Conservation (phyloP, 2,113 vertebrate species). For the Aptenodytes forsteri region DNA sequence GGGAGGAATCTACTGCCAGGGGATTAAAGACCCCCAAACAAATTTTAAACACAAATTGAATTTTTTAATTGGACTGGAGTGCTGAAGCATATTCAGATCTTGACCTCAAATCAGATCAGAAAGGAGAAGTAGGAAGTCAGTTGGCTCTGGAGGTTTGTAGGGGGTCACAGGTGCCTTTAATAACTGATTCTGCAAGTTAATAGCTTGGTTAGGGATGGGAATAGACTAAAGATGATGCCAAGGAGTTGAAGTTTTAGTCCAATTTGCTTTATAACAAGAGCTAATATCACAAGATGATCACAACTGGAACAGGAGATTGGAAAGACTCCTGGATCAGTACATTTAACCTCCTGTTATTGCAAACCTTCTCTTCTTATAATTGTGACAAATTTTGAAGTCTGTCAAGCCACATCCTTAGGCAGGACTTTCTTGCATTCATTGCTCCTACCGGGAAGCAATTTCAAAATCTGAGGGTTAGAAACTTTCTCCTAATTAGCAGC, state of each 20-base stretch:
- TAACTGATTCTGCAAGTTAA: conserved; percentile 14
- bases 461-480: not conserved
- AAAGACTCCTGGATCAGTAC: not conserved
- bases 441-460: not conserved
- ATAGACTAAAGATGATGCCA: not conserved
- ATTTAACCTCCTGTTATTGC: not conserved
- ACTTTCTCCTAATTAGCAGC: not conserved
- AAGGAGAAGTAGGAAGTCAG: conserved; percentile 17
- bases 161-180: conserved; percentile 21
- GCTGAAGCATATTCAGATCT: conserved; percentile 30
- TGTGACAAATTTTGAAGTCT: not conserved
- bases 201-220: conserved; percentile 23
- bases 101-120: conserved; percentile 44
- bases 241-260: not conserved
- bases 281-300: not conserved
- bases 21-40: conserved; percentile 44
- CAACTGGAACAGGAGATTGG: not conserved
- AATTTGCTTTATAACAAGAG: not conserved
- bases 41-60: conserved; percentile 49
- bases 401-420: not conserved
- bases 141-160: conserved; percentile 19
- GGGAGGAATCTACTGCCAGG: not conserved
- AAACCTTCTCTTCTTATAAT: not conserved
- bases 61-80: conserved; percentile 59
- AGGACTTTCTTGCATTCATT: not conserved